These are phyloP conservation scores for Spinus pinus DNA, from an alignment of 2,797 vertebrate genomes.

Conservation along the genomic window DNA sequence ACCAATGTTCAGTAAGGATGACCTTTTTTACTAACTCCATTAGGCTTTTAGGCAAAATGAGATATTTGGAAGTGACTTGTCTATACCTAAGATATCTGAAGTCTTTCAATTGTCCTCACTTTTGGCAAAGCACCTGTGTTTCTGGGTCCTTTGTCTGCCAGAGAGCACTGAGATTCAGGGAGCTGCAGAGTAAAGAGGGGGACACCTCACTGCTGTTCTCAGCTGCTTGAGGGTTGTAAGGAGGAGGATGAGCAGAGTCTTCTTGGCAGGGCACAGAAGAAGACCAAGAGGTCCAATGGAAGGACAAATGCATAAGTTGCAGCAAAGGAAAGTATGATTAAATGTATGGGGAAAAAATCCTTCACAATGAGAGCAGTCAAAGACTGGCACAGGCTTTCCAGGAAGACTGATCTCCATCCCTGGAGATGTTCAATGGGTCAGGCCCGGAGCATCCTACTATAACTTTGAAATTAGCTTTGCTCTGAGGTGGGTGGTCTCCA, in stretches of 20 bases:
- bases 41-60: background rate
- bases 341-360: background rate
- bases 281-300: background rate
- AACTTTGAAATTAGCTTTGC: background rate
- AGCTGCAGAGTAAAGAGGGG: background rate
- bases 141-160: background rate
- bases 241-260: background rate
- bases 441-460: background rate
- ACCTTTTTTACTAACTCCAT: background rate
- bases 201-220: background rate
- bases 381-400: background rate
- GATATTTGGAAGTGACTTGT: background rate
- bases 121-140: background rate
- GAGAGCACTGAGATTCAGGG: background rate
- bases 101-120: background rate
- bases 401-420: background rate
- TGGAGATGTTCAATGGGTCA: accelerated
- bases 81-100: background rate
- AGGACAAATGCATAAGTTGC: background rate
- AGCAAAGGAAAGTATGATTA: background rate
- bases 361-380: background rate
- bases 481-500: background rate
- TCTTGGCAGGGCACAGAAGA: background rate
- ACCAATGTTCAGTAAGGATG: background rate
- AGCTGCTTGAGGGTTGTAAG: background rate